These are phyloP conservation scores for Rissa tridactyla DNA, from an alignment of 2,113 vertebrate genomes.

Conservation along the genomic window DNA sequence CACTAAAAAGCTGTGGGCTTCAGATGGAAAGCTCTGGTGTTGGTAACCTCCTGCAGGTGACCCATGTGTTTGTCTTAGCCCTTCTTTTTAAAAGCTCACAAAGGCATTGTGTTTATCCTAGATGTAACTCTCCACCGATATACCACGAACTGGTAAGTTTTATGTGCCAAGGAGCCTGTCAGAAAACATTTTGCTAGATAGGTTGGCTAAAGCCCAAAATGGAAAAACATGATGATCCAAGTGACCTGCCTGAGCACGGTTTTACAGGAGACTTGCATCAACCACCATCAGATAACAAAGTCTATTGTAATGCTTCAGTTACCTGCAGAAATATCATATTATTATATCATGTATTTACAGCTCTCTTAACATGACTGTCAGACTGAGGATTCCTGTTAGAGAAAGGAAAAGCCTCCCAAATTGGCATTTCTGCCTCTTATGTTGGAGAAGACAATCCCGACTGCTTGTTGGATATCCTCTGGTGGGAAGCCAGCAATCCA, in stretches of 20 bases:
- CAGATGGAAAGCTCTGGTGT: background rate
- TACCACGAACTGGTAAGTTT: background rate
- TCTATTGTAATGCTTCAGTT: background rate
- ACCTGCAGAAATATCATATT: background rate
- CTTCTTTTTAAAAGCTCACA: background rate
- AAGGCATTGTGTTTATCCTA: background rate
- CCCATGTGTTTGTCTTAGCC: background rate
- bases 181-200: background rate
- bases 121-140: background rate
- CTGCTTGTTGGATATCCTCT: background rate
- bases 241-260: background rate
- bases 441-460: rapidly evolving
- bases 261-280: background rate
- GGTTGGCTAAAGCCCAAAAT: background rate
- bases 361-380: background rate
- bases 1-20: background rate
- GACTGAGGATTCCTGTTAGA: background rate
- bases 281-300: background rate
- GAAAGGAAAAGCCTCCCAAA: background rate
- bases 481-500: background rate
- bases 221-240: background rate
- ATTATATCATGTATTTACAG: background rate
- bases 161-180: background rate
- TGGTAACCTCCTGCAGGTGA: background rate
- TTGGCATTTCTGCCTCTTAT: background rate